Percentiles rank a stretch among this genome's conserved stretches.
Evolutionary conservation across 2,888 invertebrate species (phyloP).

Genomic region (Harpalus rubripes): DNA sequence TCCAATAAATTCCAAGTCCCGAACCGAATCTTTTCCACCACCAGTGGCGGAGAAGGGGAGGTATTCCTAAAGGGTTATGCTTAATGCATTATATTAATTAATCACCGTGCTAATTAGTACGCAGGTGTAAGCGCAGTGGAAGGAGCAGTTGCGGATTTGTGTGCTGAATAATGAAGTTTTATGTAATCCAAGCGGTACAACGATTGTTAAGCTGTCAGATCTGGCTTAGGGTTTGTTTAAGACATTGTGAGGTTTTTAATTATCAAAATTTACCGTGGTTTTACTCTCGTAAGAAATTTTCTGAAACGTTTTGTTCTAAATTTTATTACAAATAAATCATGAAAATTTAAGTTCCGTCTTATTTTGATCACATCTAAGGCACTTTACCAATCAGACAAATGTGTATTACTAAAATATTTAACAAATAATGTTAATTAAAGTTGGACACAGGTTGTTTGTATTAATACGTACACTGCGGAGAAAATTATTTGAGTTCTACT

Average conservation of each 20-base stretch:
- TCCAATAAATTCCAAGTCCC: conserved; percentile 59
- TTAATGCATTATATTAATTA: conserved; percentile 66
- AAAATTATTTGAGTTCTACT: too few relatives aligned
- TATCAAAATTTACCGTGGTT: too few relatives aligned
- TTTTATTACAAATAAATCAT: too few relatives aligned
- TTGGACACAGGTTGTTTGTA: too few relatives aligned
- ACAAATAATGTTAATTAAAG: too few relatives aligned
- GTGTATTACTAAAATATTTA: too few relatives aligned
- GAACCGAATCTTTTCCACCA: conserved; percentile 47
- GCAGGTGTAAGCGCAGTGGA: conserved; percentile 57
- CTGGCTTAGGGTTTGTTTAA: conserved; percentile 32
- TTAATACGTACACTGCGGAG: too few relatives aligned
- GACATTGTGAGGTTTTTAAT: conserved; percentile 37
- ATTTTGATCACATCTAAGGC: too few relatives aligned
- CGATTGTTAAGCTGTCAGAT: conserved; percentile 37
- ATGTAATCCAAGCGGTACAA: conserved; percentile 26
- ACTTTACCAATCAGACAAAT: too few relatives aligned
- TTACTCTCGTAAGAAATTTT: too few relatives aligned
- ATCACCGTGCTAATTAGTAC: conserved; percentile 61
- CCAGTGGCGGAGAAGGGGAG: neutral
- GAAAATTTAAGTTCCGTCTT: too few relatives aligned
- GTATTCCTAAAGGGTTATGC: conserved; percentile 55
- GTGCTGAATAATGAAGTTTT: conserved; percentile 50
- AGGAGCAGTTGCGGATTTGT: conserved; percentile 36
- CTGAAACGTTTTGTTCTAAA: too few relatives aligned